These are phyloP conservation scores for Penaeus chinensis DNA, from an alignment of 1,140 invertebrate genomes.

Conservation along the genomic window DNA sequence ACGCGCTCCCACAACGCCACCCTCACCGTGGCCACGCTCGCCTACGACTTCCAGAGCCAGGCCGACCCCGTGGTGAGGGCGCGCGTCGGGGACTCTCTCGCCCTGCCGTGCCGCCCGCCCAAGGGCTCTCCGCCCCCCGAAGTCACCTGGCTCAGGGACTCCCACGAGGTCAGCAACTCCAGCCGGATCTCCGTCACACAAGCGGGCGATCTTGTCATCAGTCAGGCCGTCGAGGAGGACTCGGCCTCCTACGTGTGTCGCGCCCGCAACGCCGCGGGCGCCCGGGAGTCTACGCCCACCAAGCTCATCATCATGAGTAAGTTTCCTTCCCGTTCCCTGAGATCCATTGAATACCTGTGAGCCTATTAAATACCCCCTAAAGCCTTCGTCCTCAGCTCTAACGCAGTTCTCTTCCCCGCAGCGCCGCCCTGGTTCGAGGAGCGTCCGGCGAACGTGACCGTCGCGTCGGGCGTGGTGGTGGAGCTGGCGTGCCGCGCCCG, in stretches of 20 bases:
- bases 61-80: slow-evolving; percentile 42
- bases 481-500: slow-evolving; percentile 89
- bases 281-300: slow-evolving; percentile 66
- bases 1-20: slow-evolving; percentile 53
- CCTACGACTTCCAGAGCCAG: slow-evolving; percentile 33
- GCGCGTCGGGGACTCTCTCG: slow-evolving; percentile 28
- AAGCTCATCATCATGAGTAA: slow-evolving; percentile 67
- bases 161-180: slow-evolving; percentile 21
- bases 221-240: slow-evolving; percentile 75
- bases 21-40: slow-evolving; percentile 40
- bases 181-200: slow-evolving; percentile 35
- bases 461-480: slow-evolving; percentile 72
- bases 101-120: slow-evolving; percentile 58
- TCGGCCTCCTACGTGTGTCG: slow-evolving; percentile 68
- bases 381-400: background rate
- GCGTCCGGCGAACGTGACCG: slow-evolving; percentile 55
- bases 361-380: background rate
- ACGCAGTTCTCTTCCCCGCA: slow-evolving; percentile 16
- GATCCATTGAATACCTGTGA: background rate
- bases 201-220: slow-evolving; percentile 68
- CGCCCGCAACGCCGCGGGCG: slow-evolving; percentile 68
- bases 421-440: slow-evolving; percentile 58
- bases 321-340: background rate
- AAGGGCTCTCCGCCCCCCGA: slow-evolving; percentile 49
- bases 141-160: slow-evolving; percentile 49